Evolutionary conservation across 2,888 invertebrate genomes (phyloP).

Genomic region (Blera fallax): DNA sequence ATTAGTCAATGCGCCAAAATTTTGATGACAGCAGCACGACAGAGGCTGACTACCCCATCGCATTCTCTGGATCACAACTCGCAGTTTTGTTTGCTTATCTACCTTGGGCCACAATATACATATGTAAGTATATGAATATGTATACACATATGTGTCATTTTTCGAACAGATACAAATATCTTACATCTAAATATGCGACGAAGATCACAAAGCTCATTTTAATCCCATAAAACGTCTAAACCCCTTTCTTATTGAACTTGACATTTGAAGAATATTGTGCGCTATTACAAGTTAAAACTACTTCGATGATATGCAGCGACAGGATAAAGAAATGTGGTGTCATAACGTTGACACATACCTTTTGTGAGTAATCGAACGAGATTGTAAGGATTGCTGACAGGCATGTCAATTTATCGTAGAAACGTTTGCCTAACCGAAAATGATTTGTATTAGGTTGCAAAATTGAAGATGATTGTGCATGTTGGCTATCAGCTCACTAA

Average conservation of each 20-base stretch:
- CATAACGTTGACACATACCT: slow-evolving; percentile 71
- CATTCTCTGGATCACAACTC: slow-evolving; percentile 48
- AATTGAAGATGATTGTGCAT: slow-evolving; percentile 50
- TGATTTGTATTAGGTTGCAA: slow-evolving; percentile 61
- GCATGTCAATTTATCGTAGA: slow-evolving; percentile 59
- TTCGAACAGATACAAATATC: slow-evolving; percentile 25
- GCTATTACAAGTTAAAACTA: slow-evolving; percentile 39
- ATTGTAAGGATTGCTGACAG: slow-evolving; percentile 61
- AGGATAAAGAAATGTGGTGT: slow-evolving; percentile 63
- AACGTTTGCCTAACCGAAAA: slow-evolving; percentile 50
- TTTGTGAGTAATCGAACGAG: slow-evolving; percentile 60
- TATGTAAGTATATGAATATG: neutral
- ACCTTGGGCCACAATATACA: neutral
- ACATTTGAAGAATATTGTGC: slow-evolving; percentile 36
- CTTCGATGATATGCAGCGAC: slow-evolving; percentile 36
- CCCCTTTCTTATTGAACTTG: slow-evolving; percentile 37
- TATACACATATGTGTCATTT: neutral
- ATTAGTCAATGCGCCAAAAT: slow-evolving; percentile 71
- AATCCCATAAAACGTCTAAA: slow-evolving; percentile 43
- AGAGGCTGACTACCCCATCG: slow-evolving; percentile 63
- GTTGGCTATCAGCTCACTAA: slow-evolving; percentile 45
- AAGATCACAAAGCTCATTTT: slow-evolving; percentile 56
- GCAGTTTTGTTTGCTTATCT: slow-evolving; percentile 52
- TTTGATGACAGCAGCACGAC: slow-evolving; percentile 69
- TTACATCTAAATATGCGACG: no score